Percentiles rank a stretch among this genome's conserved stretches.
Evolutionary conservation across 37 sponge, comb jelly and placozoan species (phyloP).

Genomic region (Aplysina aerophoba): DNA sequence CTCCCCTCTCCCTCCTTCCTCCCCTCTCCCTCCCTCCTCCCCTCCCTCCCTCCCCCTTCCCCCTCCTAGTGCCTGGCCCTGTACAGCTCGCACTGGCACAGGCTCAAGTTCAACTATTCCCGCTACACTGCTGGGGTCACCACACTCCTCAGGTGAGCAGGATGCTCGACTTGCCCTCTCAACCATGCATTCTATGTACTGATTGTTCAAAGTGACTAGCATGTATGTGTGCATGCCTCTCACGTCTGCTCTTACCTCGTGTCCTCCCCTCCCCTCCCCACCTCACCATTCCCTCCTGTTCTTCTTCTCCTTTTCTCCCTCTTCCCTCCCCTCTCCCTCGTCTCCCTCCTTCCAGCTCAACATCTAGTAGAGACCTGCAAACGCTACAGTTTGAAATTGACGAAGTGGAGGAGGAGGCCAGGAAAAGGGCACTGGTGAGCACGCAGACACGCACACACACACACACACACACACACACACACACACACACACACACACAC

Average conservation of each 20-base stretch:
- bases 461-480: constrained; percentile 16
- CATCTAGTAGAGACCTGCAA: constrained; percentile 14
- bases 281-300: too few species aligned
- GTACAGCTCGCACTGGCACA: constrained; percentile 63
- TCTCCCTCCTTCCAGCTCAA: not conserved
- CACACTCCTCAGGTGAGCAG: constrained; percentile 1
- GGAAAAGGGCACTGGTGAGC: constrained; percentile 12
- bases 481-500: not conserved
- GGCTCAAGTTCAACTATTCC: constrained; percentile 58
- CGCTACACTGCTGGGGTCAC: not conserved
- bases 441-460: constrained; percentile 9
- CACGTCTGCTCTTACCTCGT: too few species aligned
- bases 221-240: too few species aligned
- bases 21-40: not conserved
- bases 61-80: constrained; percentile 65
- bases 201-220: too few species aligned
- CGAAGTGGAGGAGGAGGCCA: constrained; percentile 47
- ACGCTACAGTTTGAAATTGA: constrained; percentile 61
- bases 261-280: not conserved
- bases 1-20: not conserved
- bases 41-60: constrained; percentile 7
- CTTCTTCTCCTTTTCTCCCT: not conserved
- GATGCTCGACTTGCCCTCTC: too few species aligned
- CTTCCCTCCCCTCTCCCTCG: not conserved
- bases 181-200: too few species aligned